These are phyloP conservation scores for Stigmatopora nigra DNA, from an alignment of 2,113 vertebrate species.

Conservation along the genomic window DNA sequence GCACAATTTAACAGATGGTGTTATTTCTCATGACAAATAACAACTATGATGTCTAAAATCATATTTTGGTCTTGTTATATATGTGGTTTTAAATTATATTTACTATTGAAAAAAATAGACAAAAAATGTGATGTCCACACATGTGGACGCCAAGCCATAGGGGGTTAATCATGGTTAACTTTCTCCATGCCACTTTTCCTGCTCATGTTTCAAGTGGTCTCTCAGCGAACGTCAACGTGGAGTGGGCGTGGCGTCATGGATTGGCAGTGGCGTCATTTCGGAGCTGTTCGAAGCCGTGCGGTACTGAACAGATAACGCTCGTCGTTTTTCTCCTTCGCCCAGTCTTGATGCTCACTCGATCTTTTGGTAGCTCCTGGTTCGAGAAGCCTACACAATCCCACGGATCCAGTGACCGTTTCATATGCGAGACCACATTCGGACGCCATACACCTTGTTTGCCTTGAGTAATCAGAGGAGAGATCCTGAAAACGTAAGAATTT, in stretches of 20 bases:
- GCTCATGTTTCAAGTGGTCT: background rate
- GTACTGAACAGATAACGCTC: conserved; percentile 67
- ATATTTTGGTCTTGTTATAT: too few relatives aligned
- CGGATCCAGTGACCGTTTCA: background rate
- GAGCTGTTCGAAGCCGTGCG: conserved; percentile 70
- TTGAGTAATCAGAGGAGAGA: background rate
- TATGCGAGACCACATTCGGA: background rate
- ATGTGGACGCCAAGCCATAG: too few relatives aligned
- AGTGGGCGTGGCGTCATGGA: conserved; percentile 60
- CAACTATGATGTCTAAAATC: too few relatives aligned
- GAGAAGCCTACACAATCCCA: conserved; percentile 24
- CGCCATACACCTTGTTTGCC: background rate
- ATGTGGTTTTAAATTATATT: too few relatives aligned
- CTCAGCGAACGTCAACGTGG: conserved; percentile 26
- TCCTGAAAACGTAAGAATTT: conserved; percentile 41
- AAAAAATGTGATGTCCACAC: too few relatives aligned
- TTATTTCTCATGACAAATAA: too few relatives aligned
- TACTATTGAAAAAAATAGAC: too few relatives aligned
- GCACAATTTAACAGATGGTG: too few relatives aligned
- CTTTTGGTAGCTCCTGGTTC: conserved; percentile 27
- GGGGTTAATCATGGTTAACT: background rate
- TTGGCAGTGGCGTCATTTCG: conserved; percentile 61
- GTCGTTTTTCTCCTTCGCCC: conserved; percentile 11
- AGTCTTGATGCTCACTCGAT: conserved; percentile 19
- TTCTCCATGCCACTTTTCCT: background rate